Percentiles rank a stretch among this genome's conserved stretches.
phyloP scores from a whole-genome alignment of 1,140 invertebrate species.

The Paramacrobiotus metropolitanus region DNA sequence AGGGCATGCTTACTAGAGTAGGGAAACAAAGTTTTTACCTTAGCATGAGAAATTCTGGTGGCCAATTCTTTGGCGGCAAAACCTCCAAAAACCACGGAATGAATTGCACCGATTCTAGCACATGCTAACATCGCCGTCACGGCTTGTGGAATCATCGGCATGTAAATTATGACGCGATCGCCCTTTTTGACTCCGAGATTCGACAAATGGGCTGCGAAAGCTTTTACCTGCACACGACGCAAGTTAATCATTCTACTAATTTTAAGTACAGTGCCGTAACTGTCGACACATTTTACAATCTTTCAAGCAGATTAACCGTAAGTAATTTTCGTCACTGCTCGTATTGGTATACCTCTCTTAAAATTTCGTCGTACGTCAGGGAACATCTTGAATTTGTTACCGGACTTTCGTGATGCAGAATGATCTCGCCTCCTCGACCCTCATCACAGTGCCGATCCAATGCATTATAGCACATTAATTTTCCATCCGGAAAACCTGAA shows the following conservation, averaged over 20 bases:
- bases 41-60: slow-evolving; percentile 55
- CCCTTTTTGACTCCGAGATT: slow-evolving; percentile 46
- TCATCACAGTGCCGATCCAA: slow-evolving; percentile 61
- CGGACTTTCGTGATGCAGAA: slow-evolving; percentile 70
- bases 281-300: too few species aligned
- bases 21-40: slow-evolving; percentile 19
- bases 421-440: slow-evolving; percentile 47
- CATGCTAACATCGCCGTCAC: slow-evolving; percentile 59
- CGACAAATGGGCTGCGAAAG: slow-evolving; percentile 46
- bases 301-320: too few species aligned
- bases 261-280: too few species aligned
- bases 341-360: slow-evolving; percentile 51
- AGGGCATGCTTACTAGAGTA: too few species aligned
- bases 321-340: too few species aligned
- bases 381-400: slow-evolving; percentile 43
- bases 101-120: slow-evolving; percentile 52
- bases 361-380: slow-evolving; percentile 54
- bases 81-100: slow-evolving; percentile 66
- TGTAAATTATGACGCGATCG: slow-evolving; percentile 59
- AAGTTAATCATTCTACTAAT: too few species aligned
- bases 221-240: slow-evolving; percentile 33
- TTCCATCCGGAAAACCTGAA: slow-evolving; percentile 64
- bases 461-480: slow-evolving; percentile 75
- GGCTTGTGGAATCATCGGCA: slow-evolving; percentile 68
- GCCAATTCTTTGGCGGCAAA: slow-evolving; percentile 66